Percentiles rank a stretch among this genome's conserved stretches.
These are phyloP conservation scores for Platyscapa corneri DNA, from an alignment of 1,140 invertebrate genomes.

Conservation along the genomic window DNA sequence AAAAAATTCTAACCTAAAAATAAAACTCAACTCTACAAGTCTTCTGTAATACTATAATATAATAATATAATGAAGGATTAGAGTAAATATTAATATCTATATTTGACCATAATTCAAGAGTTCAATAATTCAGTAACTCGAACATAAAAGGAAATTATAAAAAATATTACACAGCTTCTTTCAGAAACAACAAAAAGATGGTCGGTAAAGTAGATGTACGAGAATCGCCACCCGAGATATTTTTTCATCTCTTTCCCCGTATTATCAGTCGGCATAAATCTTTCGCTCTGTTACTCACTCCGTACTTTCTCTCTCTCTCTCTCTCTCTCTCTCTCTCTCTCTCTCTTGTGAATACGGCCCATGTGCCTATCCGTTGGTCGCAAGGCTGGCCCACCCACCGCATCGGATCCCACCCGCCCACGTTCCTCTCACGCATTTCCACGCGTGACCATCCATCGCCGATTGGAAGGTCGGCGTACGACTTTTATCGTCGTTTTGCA, in stretches of 20 bases:
- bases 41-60: too few relatives aligned
- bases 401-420: conserved; percentile 68
- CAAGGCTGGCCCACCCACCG: conserved; percentile 65
- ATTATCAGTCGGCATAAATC: conserved; percentile 8
- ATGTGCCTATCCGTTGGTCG: conserved; percentile 49
- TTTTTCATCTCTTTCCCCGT: background rate
- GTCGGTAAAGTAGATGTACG: conserved; percentile 10
- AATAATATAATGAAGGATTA: too few relatives aligned
- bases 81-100: too few relatives aligned
- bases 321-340: background rate
- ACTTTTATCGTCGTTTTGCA: conserved; percentile 47
- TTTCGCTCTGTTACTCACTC: background rate
- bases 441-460: conserved; percentile 65
- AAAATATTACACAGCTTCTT: background rate
- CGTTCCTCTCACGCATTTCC: conserved; percentile 60
- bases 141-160: background rate
- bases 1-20: too few relatives aligned
- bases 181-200: too few relatives aligned
- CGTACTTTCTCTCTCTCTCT: background rate
- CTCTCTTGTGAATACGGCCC: too few relatives aligned
- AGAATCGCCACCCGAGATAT: background rate
- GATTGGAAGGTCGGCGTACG: conserved; percentile 65
- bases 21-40: too few relatives aligned
- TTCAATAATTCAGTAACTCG: too few relatives aligned
- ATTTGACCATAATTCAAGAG: too few relatives aligned